phyloP scores from a whole-genome alignment of 2,113 vertebrate genomes.

The Gulo gulo region DNA sequence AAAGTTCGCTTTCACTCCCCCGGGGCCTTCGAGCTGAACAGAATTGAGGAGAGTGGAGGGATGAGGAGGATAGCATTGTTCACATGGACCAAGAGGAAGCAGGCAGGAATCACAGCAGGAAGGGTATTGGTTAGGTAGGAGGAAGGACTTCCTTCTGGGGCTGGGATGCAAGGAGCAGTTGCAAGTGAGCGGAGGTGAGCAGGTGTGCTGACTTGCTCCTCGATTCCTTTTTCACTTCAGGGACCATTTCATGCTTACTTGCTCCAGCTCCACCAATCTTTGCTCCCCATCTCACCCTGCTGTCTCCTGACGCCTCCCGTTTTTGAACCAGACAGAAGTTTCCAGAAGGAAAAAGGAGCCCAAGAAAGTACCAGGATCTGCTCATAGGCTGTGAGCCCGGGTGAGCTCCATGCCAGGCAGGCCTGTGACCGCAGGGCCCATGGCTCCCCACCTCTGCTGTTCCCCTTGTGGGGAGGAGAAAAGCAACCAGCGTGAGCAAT shows the following conservation, averaged over 20 bases:
- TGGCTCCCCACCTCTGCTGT: background rate
- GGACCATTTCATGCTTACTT: background rate
- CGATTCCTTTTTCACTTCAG: background rate
- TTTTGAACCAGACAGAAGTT: background rate
- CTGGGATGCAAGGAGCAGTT: background rate
- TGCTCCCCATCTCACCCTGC: background rate
- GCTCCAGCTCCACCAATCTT: background rate
- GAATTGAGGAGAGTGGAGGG: conserved; percentile 13
- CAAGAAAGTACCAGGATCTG: background rate
- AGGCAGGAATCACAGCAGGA: background rate
- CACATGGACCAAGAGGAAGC: background rate
- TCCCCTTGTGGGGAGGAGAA: background rate
- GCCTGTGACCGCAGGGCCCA: background rate
- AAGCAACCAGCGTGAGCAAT: background rate
- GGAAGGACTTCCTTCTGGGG: background rate
- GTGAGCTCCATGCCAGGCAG: background rate
- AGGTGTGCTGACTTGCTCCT: background rate
- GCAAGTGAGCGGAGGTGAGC: background rate
- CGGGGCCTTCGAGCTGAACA: background rate
- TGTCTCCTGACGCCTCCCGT: background rate
- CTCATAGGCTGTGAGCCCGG: background rate
- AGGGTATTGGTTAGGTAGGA: background rate
- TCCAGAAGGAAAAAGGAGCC: background rate
- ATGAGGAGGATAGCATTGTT: background rate
- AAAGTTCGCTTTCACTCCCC: conserved; percentile 65